Percentiles rank a stretch among this genome's conserved stretches.
Conservation (phyloP, 2,888 invertebrate species). For the Orchesellides sinensis region DNA sequence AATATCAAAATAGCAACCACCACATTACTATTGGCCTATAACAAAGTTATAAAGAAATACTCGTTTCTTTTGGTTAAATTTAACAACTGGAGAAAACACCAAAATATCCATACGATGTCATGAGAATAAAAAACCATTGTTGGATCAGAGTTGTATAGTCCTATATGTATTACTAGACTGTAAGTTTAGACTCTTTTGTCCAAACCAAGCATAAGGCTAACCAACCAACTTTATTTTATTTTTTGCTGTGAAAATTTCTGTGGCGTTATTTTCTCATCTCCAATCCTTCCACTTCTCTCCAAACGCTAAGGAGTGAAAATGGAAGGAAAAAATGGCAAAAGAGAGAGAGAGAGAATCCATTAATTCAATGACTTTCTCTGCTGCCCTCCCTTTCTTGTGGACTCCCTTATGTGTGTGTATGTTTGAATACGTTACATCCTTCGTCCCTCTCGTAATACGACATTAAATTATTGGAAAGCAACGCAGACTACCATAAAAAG, state of each 20-base stretch:
- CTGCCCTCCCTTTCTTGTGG: constrained; percentile 28
- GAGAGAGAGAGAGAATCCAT: constrained; percentile 46
- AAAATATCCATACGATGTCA: constrained; percentile 7
- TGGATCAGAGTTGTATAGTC: not conserved
- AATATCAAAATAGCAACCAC: not conserved
- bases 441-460: constrained; percentile 49
- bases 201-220: not conserved
- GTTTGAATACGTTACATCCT: constrained; percentile 46
- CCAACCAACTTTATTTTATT: constrained; percentile 41
- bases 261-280: constrained; percentile 43
- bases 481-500: not conserved
- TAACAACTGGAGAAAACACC: constrained; percentile 43
- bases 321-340: no score
- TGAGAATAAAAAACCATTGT: not conserved
- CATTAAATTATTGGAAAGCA: constrained; percentile 56
- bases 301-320: constrained; percentile 46
- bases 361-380: constrained; percentile 62
- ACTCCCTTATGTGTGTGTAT: not conserved
- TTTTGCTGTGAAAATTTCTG: constrained; percentile 50
- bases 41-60: constrained; percentile 46
- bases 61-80: constrained; percentile 38
- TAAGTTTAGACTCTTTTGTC: not conserved
- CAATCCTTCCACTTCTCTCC: constrained; percentile 6
- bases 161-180: not conserved
- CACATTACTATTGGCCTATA: constrained; percentile 33